Base-by-base conservation (phyloP, 2,888 invertebrate species). In the Teleogryllus oceanicus region DNA sequence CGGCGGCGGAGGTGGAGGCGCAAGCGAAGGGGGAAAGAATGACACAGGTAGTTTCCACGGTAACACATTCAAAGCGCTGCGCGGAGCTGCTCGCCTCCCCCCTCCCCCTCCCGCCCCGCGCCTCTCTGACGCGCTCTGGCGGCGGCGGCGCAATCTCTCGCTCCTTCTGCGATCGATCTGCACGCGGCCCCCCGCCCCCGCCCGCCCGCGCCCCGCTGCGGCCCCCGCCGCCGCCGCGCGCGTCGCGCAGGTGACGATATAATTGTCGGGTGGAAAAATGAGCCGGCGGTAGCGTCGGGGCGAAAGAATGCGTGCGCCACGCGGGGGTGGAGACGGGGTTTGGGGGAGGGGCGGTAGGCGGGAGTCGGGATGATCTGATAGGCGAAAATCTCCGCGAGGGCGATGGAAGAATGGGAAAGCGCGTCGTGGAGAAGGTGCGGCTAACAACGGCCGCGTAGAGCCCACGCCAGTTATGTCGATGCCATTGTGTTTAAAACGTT, bases 31-130 rank as follows among this genome's bases (percentile, higher is more conserved):
- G 62, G 62, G 62, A 62, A 62, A 62, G 62, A 62, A 62, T 62
- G 62, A 62, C 62, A 62, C 62, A 62, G 62, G 62, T 62, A 62
- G 62, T 62, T 62, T 62, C 62, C 62, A 62, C 62, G 62, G 62
- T 62, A 62, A 62, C 62, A 62, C 62, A 62, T 62, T 62, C 16
- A 62, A 62, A 62, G 62, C 62, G n/a, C 62, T 62, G 62, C 13
- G 62, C 62, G 62, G 62, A 62, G 62, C n/a, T 37, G 37, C 62
- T 62, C 62, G 13, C 62, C 62, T 5, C 62, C 62, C 11, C 13
- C 62, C 16, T 8, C n/a, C 62, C 62, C 13, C 13, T 10, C 4
- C n/a, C 37, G 8, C 37, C 37, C 5, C 37, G 24, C 24, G 37
- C 37, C 37, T 37, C 37, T 37, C 62, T 13, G 62, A 62, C 62